Evolutionary conservation across 2,797 vertebrate species (phyloP).

Genomic region (Natrix natrix): DNA sequence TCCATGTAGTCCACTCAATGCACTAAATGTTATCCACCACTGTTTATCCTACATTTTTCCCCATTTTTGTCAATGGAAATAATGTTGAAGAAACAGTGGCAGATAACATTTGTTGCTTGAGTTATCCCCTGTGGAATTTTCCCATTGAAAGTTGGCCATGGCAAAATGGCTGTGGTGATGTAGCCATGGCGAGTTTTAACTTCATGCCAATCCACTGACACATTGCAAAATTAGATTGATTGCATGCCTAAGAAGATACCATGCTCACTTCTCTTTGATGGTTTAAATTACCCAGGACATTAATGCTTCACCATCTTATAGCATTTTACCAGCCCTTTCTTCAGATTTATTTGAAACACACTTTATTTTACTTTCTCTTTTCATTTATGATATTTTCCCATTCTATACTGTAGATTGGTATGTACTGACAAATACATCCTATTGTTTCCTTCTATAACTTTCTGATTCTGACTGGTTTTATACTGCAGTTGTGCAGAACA

Average conservation of each 20-base stretch:
- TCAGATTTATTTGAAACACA: not conserved
- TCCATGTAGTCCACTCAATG: too few species aligned
- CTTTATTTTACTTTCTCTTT: not conserved
- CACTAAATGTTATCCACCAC: too few species aligned
- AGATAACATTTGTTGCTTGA: too few species aligned
- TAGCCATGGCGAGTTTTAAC: not conserved
- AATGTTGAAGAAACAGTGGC: too few species aligned
- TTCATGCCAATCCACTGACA: not conserved
- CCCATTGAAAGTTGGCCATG: too few species aligned
- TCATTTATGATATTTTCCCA: not conserved
- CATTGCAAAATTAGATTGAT: not conserved
- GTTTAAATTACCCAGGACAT: not conserved
- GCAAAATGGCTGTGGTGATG: too few species aligned
- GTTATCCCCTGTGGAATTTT: too few species aligned
- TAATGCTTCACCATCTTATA: not conserved
- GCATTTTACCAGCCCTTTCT: not conserved
- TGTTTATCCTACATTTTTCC: too few species aligned
- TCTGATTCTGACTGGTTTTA: not conserved
- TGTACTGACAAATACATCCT: not conserved
- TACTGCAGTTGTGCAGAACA: not conserved
- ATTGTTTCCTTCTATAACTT: not conserved
- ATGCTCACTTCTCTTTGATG: not conserved
- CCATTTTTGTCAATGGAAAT: too few species aligned
- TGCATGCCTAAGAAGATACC: not conserved
- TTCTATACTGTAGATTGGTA: not conserved